Conservation (phyloP, 2,797 vertebrate species). For the Enteromius paludinosus region DNA sequence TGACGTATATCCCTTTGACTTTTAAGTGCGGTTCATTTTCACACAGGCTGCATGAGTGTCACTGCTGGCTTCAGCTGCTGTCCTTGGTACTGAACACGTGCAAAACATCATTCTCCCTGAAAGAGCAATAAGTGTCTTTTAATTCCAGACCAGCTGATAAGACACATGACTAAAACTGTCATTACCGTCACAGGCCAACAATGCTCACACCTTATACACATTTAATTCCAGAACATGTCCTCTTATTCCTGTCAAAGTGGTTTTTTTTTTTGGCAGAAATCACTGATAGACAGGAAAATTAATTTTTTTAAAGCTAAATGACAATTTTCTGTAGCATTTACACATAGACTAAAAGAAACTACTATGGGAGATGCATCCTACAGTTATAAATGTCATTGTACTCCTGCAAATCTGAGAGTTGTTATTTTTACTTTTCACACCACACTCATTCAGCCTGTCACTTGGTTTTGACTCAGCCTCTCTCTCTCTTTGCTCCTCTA, state of each 20-base stretch:
- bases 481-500: conserved; percentile 36
- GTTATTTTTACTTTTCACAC: conserved; percentile 30
- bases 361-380: background rate
- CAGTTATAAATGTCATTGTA: background rate
- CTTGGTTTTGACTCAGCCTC: conserved; percentile 30
- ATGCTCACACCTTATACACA: background rate
- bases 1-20: background rate
- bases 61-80: conserved; percentile 58
- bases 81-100: conserved; percentile 68
- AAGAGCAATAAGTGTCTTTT: background rate
- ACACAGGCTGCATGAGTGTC: background rate
- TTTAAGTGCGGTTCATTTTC: background rate
- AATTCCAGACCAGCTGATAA: conserved; percentile 11
- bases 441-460: conserved; percentile 24
- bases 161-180: background rate
- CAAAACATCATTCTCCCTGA: background rate
- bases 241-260: background rate
- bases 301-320: background rate
- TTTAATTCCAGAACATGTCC: background rate
- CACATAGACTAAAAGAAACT: conserved; percentile 11
- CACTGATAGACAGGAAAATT: background rate
- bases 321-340: background rate
- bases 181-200: background rate
- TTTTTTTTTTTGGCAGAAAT: background rate
- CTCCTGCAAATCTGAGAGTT: background rate